Base-by-base conservation (phyloP, 2,113 vertebrate species). In the Coptodon rendalli region DNA sequence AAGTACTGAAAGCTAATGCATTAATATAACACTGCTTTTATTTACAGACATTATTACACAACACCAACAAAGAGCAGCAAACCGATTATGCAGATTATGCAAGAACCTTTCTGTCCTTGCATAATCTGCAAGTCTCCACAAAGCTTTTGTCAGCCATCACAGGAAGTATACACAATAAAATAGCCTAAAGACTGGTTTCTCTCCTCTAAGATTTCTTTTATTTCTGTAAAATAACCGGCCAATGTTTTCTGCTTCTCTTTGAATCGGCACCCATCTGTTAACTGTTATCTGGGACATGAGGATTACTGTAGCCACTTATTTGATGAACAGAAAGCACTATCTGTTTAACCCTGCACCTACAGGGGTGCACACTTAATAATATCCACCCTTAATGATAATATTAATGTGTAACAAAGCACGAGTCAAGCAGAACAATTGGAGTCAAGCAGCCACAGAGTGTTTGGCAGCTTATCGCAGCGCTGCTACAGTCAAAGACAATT, bases 401-500 rank as follows among this genome's bases (percentile, higher is more conserved):
- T 59, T 78, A 90, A 83, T 59, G 83, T 86, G 86, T 61, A 85
- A 59, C 66, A 12, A 86, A 85, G 76, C 17, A 78, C 3, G 31
- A 89, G 89, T 92, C 86, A 54, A 61, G 83, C 36, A 27, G 91
- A 86, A 95, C 87, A 95, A 91, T 94, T 84, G 68, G 81, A 93
- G 92, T 92, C 92, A 90, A 89, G 86, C 88, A 80, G 89, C 56
- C 57, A 4, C 52, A 1, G 53, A 85, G 45, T 86, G 81, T 89
- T 93, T 89, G 88, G 84, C 40, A n/a, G 91, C 93, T 95, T 95
- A 95, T 95, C 93, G 12, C 84, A 1, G 17, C 2, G 3, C 84
- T 8, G 76, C 93, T 87, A 38, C 85, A 78, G 27, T 91, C 85
- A 93, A 93, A 95, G 93, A 95, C 95, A 95, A 95, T 92, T 85